phyloP scores from a whole-genome alignment of 2,888 invertebrate genomes.

The Drosophila aldrichi region DNA sequence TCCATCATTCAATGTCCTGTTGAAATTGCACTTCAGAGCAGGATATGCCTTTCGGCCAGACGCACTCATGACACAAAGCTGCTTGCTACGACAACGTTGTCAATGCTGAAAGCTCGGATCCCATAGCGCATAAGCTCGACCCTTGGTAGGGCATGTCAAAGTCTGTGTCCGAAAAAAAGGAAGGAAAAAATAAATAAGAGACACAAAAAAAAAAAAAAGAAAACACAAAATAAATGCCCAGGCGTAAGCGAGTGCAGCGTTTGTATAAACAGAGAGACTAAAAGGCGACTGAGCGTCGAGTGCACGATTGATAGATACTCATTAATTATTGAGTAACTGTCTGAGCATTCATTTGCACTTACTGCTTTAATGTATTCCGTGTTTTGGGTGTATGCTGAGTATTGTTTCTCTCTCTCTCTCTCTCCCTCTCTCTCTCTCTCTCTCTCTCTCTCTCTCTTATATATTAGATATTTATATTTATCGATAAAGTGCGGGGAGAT shows the following conservation, averaged over 20 bases:
- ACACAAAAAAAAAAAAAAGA: constrained; percentile 7
- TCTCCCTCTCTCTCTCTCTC: too few relatives aligned
- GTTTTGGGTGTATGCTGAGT: neutral
- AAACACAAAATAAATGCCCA: constrained; percentile 23
- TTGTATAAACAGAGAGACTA: constrained; percentile 1
- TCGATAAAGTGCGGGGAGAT: too few relatives aligned
- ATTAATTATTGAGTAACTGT: neutral
- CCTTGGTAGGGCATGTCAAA: constrained; percentile 33
- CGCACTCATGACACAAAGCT: constrained; percentile 41
- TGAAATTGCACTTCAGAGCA: constrained; percentile 25
- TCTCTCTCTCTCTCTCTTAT: too few relatives aligned
- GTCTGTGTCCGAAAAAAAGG: constrained; percentile 17
- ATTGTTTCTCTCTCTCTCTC: too few relatives aligned
- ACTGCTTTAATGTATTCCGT: neutral
- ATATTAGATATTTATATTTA: too few relatives aligned
- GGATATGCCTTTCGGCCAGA: constrained; percentile 17
- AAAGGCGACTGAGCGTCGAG: neutral
- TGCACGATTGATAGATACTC: neutral
- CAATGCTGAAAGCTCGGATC: constrained; percentile 6
- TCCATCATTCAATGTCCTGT: constrained; percentile 32
- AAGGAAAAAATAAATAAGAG: constrained; percentile 6
- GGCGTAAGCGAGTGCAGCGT: constrained; percentile 52
- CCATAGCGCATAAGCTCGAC: constrained; percentile 28
- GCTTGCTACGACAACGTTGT: constrained; percentile 30
- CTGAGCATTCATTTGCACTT: neutral